A percentile compares a stretch with the other conserved stretches of the same genome.
phyloP scores from a whole-genome alignment of 1,140 invertebrate genomes.

The Steinernema feltiae region DNA sequence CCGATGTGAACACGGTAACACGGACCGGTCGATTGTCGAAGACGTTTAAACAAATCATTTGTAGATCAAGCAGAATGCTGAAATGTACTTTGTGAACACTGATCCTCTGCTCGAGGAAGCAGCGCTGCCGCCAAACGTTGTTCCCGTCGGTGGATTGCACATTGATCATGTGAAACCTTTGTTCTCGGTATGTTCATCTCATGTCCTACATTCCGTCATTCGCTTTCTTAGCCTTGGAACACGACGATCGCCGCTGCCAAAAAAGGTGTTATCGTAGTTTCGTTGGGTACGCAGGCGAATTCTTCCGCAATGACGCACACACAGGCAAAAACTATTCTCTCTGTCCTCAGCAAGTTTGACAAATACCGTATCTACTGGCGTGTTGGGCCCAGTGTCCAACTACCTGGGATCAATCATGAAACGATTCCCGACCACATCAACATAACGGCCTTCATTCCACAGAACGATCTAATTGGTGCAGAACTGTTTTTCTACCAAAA shows the following conservation, averaged over 20 bases:
- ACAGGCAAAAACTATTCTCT: conserved; percentile 36
- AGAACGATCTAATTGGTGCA: conserved; percentile 57
- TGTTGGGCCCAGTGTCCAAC: conserved; percentile 43
- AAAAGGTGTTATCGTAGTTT: conserved; percentile 50
- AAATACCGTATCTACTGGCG: conserved; percentile 55
- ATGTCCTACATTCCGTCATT: background rate
- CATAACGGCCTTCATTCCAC: conserved; percentile 52
- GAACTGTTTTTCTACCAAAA: background rate
- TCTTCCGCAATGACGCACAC: conserved; percentile 38
- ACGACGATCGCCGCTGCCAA: conserved; percentile 45
- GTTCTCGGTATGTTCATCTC: conserved; percentile 40
- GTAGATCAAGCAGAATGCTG: conserved; percentile 50
- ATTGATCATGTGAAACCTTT: conserved; percentile 51
- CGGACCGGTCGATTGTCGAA: background rate
- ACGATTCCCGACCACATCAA: conserved; percentile 48
- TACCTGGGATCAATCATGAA: conserved; percentile 43
- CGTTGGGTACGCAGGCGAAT: conserved; percentile 49
- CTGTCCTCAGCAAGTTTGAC: conserved; percentile 43
- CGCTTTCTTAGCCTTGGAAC: conserved; percentile 55
- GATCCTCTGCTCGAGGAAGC: conserved; percentile 46
- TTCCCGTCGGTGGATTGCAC: conserved; percentile 51
- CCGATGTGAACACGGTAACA: conserved; percentile 27
- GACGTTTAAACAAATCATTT: conserved; percentile 7
- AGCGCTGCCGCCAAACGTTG: conserved; percentile 40
- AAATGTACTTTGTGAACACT: conserved; percentile 49